Base-by-base conservation (phyloP, 2,888 invertebrate species). In the Pyrgus malvae region DNA sequence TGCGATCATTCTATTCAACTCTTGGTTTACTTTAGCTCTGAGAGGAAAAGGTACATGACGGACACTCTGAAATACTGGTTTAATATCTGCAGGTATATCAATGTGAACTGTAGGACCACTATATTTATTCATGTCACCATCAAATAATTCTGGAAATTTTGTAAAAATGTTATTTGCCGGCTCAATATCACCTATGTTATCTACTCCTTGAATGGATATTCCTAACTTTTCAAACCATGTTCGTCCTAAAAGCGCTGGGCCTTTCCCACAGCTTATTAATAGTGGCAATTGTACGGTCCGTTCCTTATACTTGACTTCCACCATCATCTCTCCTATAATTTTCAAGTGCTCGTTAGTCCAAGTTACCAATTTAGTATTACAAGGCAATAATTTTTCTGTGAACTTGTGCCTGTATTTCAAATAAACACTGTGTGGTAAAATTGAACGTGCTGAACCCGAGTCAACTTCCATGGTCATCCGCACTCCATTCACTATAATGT, bases 281-380 rank as follows among this genome's bases (percentile, higher is more conserved):
- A 44, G 11, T 17, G 17, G 37, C 19, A 37, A 37, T 4, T 37
- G 16, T 17, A 37, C 17, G n/a, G 9, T 37, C 19, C 4, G 16
- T n/a, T 17, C 37, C 3, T 37, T 37, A 37, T 37, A 37, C 17
- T 37, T 17, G n/a, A 37, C 44, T 6, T 16, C 9, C 12, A 17
- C 44, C 14, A 27, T 9, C 29, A 44, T 44, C 17, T 44, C 44
- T 6, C 44, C 44, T 44, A 29, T 44, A 17, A 44, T 44, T 31
- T 44, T 27, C 19, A 44, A 42, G n/a, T 17, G 29, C 6, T 44
- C 44, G 8, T 44, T 44, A 44, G 44, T 44, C 44, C 44, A 44
- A 8, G 44, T 37, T 1, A 37, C 37, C 16, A 37, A 37, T 6
- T 37, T 37, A 37, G 16, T 37, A 5, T 17, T 37, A n/a, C 37